Percentiles rank a stretch among this genome's conserved stretches.
Conservation (phyloP, 2,797 vertebrate genomes). For the Scolopax rusticola region DNA sequence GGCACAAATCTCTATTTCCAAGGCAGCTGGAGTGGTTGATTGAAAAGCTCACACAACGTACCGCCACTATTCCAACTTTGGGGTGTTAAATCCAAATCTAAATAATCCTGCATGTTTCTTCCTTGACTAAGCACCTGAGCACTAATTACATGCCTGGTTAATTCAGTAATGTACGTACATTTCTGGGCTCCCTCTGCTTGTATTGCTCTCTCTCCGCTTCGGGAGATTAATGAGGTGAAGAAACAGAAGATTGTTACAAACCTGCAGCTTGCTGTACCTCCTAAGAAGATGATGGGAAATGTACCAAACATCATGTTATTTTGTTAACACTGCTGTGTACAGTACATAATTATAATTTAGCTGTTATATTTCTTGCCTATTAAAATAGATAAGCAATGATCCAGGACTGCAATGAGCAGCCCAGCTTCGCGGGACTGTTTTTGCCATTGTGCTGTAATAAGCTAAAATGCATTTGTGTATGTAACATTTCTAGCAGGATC, state of each 20-base stretch:
- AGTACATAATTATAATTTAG: conserved; percentile 21
- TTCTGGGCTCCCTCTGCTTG: conserved; percentile 62
- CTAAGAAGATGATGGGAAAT: conserved; percentile 57
- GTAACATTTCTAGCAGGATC: neutral
- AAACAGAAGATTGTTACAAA: conserved; percentile 75
- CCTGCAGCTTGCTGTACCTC: conserved; percentile 63
- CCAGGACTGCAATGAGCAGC: conserved; percentile 46
- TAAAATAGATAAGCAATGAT: conserved; percentile 66
- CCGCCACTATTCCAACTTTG: conserved; percentile 23
- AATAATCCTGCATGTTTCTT: conserved; percentile 70
- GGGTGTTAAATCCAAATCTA: conserved; percentile 60
- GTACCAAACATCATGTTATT: conserved; percentile 19
- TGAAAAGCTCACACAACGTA: neutral
- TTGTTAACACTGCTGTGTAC: conserved; percentile 16
- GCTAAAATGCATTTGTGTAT: neutral
- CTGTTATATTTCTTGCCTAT: conserved; percentile 40
- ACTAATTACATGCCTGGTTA: conserved; percentile 85
- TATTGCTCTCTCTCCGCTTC: conserved; percentile 68
- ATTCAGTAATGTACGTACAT: conserved; percentile 77
- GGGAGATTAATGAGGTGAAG: conserved; percentile 81
- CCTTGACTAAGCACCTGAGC: conserved; percentile 78
- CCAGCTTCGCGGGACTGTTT: neutral
- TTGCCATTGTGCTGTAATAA: neutral
- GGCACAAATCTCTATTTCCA: neutral
- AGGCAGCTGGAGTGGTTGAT: neutral